Conservation (phyloP, 2,888 invertebrate genomes). For the Chromoteleia sp. region DNA sequence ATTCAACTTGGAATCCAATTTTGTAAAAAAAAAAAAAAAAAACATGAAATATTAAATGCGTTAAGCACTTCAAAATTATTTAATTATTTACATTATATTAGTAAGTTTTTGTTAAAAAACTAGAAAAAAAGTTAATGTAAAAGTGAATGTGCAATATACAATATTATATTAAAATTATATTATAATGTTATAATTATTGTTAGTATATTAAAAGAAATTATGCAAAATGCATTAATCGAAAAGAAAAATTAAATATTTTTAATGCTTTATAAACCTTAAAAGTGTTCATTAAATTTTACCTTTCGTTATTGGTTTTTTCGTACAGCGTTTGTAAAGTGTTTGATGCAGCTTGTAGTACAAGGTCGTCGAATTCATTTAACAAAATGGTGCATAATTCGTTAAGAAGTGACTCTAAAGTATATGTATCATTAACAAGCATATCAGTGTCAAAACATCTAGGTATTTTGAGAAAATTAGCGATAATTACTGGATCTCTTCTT, state of each 20-base stretch:
- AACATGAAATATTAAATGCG: background rate
- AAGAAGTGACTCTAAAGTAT: background rate
- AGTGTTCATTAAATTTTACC: background rate
- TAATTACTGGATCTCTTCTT: background rate
- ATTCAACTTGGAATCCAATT: background rate
- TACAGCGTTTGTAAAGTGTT: constrained; percentile 7
- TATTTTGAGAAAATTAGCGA: constrained; percentile 1
- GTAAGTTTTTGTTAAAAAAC: no score
- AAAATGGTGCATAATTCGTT: constrained; percentile 10
- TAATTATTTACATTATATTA: no score
- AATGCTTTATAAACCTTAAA: background rate
- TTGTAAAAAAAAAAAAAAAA: background rate
- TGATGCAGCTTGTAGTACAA: constrained; percentile 5
- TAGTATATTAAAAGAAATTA: no score
- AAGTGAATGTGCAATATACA: no score
- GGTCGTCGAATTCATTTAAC: constrained; percentile 16
- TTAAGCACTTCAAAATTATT: no score
- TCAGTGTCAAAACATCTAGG: constrained; percentile 14
- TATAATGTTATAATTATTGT: no score
- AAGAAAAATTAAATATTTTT: no score
- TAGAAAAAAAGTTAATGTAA: no score
- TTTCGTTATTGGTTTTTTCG: background rate
- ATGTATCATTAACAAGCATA: background rate
- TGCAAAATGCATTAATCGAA: no score
- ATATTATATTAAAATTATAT: no score